Evolutionary conservation across 2,888 invertebrate genomes (phyloP).

Genomic region (Euspilapteryx auroguttella): DNA sequence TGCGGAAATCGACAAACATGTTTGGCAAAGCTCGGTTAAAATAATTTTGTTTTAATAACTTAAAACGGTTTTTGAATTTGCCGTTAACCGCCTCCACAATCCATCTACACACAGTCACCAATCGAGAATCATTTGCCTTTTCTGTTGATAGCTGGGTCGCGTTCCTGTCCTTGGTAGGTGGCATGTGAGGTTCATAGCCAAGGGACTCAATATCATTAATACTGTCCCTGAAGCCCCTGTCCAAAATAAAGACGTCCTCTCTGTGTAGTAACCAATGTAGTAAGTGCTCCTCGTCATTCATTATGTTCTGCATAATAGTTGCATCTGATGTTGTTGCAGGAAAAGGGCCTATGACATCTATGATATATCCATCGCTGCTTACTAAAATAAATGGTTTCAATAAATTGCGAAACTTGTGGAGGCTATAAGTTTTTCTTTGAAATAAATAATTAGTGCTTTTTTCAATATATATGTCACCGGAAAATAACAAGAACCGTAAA

Average conservation of each 20-base stretch:
- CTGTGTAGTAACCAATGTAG: slow-evolving; percentile 4
- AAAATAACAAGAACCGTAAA: not conserved
- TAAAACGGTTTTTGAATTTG: not conserved
- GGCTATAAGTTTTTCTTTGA: slow-evolving; percentile 7
- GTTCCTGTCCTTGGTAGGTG: slow-evolving; percentile 1
- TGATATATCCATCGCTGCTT: slow-evolving; percentile 9
- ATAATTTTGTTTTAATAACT: not conserved
- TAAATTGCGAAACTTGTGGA: slow-evolving; percentile 7
- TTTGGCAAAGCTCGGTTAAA: slow-evolving; percentile 3
- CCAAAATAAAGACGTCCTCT: slow-evolving; percentile 4
- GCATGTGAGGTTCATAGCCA: slow-evolving; percentile 3
- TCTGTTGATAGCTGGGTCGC: slow-evolving; percentile 1
- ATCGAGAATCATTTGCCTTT: slow-evolving; percentile 2
- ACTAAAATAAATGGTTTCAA: slow-evolving; percentile 10
- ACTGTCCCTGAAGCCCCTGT: slow-evolving; percentile 3
- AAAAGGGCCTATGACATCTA: slow-evolving; percentile 9
- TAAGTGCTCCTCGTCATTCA: slow-evolving; percentile 1
- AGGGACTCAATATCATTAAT: slow-evolving; percentile 1
- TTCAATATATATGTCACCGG: slow-evolving; percentile 4
- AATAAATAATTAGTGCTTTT: slow-evolving; percentile 7
- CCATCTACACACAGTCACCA: slow-evolving; percentile 1
- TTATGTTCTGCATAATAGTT: slow-evolving; percentile 1
- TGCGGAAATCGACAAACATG: slow-evolving; percentile 5
- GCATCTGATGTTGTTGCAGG: slow-evolving; percentile 4
- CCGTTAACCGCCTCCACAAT: not conserved